A percentile compares a stretch with the other conserved stretches of the same genome.
Evolutionary conservation across 92 coral and sea anemone genomes (phyloP).

Genomic region (Pocillopora grandis): DNA sequence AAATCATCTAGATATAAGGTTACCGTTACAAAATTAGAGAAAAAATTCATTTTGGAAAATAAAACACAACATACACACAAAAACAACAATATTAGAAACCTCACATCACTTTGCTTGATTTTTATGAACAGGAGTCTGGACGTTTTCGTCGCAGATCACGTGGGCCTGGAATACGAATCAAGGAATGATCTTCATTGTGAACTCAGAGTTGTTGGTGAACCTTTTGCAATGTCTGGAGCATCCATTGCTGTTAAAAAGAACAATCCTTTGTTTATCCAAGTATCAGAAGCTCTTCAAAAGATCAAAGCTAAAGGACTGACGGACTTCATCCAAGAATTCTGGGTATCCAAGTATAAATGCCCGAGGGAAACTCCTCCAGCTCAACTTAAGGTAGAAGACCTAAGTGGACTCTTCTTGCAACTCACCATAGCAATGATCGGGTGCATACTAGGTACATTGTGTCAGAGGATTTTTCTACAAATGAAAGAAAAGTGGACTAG

Average conservation of each 20-base stretch:
- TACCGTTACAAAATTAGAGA: not conserved
- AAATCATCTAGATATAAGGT: too few species aligned
- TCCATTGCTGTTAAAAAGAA: slow-evolving; percentile 75
- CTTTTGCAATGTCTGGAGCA: slow-evolving; percentile 92
- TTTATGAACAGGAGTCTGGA: slow-evolving; percentile 60
- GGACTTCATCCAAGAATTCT: slow-evolving; percentile 77
- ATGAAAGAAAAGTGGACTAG: not conserved
- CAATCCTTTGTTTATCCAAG: slow-evolving; percentile 65
- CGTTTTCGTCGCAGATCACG: slow-evolving; percentile 79
- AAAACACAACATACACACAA: not conserved
- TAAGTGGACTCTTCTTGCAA: slow-evolving; percentile 84
- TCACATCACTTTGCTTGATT: not conserved
- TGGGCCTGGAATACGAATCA: slow-evolving; percentile 76
- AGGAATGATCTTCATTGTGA: slow-evolving; percentile 68
- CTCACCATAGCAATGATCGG: slow-evolving; percentile 77
- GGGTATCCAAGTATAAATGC: slow-evolving; percentile 76
- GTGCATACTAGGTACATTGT: slow-evolving; percentile 62
- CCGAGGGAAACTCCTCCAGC: slow-evolving; percentile 68
- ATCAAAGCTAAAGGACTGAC: slow-evolving; percentile 78
- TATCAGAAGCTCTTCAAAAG: slow-evolving; percentile 59
- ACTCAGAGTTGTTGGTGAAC: slow-evolving; percentile 79
- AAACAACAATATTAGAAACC: not conserved
- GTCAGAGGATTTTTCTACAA: slow-evolving; percentile 15
- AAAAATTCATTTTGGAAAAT: not conserved
- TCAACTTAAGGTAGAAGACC: slow-evolving; percentile 68